phyloP scores from a whole-genome alignment of 2,797 vertebrate species.

The Notolabrus celidotus region DNA sequence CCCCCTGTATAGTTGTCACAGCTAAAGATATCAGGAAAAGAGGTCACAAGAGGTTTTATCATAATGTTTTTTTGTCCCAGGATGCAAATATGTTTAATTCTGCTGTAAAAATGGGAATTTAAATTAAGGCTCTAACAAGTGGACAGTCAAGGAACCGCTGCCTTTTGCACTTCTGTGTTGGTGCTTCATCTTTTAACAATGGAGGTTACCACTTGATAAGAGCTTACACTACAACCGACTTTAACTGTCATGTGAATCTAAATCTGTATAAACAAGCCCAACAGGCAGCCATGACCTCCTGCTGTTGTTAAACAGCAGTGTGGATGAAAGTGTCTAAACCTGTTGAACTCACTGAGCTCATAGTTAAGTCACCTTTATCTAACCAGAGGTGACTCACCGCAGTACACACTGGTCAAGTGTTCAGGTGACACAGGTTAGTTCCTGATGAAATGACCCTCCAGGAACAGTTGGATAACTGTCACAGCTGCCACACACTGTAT shows the following conservation, averaged over 20 bases:
- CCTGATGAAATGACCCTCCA: constrained; percentile 17
- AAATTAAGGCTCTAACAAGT: too few species aligned
- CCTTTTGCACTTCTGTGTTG: too few species aligned
- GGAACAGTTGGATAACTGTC: constrained; percentile 13
- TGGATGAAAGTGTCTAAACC: background rate
- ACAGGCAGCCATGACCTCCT: background rate
- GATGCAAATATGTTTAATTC: too few species aligned
- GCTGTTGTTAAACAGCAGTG: background rate
- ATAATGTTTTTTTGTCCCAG: too few species aligned
- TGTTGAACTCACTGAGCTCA: background rate
- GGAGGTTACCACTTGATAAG: too few species aligned
- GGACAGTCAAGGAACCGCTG: too few species aligned
- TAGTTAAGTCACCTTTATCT: background rate
- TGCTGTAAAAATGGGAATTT: too few species aligned
- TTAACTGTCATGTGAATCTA: background rate
- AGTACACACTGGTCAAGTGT: background rate
- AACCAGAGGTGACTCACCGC: background rate
- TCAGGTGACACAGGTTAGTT: constrained; percentile 22
- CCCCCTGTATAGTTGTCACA: too few species aligned
- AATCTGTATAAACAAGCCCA: background rate
- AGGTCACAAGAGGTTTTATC: too few species aligned
- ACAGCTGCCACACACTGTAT: constrained; percentile 22
- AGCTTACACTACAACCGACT: background rate
- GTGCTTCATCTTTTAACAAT: too few species aligned
- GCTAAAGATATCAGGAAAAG: too few species aligned